Evolutionary conservation across 1,140 invertebrate genomes (phyloP).

Genomic region (Parasteatoda tepidariorum): DNA sequence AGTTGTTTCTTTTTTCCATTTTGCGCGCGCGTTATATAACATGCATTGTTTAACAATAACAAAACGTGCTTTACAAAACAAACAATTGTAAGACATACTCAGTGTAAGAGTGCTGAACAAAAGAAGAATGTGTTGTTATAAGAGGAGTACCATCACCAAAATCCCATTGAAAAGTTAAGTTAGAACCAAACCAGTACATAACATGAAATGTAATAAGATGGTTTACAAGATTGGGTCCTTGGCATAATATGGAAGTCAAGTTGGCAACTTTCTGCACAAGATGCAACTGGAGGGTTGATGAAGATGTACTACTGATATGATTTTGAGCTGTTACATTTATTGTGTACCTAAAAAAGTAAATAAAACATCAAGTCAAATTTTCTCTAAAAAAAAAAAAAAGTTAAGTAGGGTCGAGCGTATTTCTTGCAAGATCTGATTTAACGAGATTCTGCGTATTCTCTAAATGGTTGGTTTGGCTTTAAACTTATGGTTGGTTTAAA

Average conservation of each 20-base stretch:
- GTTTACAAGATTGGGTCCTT: conserved; percentile 54
- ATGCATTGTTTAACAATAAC: too few relatives aligned
- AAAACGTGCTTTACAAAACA: background rate
- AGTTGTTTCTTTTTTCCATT: too few relatives aligned
- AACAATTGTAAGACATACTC: conserved; percentile 36
- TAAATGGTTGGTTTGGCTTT: too few relatives aligned
- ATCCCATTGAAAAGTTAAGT: conserved; percentile 58
- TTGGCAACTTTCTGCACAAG: conserved; percentile 53
- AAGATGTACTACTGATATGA: conserved; percentile 41
- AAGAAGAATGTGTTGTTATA: conserved; percentile 40
- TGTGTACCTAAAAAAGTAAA: conserved; percentile 25
- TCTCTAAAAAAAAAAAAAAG: background rate
- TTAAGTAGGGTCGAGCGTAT: background rate
- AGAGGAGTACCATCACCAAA: conserved; percentile 52
- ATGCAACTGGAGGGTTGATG: background rate
- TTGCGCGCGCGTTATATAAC: too few relatives aligned
- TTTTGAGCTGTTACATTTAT: conserved; percentile 51
- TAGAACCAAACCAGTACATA: conserved; percentile 59
- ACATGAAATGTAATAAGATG: conserved; percentile 34
- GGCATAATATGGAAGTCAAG: conserved; percentile 35
- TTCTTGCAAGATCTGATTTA: too few relatives aligned
- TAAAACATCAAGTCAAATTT: background rate
- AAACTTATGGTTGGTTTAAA: too few relatives aligned
- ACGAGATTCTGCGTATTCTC: too few relatives aligned
- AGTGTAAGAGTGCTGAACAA: conserved; percentile 46